Evolutionary conservation across 2,113 vertebrate genomes (phyloP).

Genomic region (Egretta garzetta): DNA sequence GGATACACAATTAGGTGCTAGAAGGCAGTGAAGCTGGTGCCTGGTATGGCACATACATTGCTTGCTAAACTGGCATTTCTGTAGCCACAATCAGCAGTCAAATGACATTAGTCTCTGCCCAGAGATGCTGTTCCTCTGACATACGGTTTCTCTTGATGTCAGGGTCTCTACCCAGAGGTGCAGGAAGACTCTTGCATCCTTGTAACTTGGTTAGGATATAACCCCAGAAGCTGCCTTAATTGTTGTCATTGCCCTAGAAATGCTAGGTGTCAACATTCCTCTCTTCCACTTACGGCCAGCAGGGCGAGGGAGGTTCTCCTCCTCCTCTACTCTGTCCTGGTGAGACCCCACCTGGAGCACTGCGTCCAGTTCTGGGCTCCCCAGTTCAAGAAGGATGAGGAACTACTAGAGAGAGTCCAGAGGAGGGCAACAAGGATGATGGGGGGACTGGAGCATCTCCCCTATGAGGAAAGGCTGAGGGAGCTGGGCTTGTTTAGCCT

Average conservation of each 20-base stretch:
- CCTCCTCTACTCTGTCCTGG: no score
- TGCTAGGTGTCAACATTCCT: rapidly evolving
- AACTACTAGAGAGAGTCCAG: no score
- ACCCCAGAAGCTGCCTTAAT: neutral
- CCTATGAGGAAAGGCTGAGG: no score
- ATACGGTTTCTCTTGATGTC: neutral
- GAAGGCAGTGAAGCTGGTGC: neutral
- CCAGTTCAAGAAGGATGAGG: no score
- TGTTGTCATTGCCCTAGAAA: neutral
- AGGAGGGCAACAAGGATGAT: no score
- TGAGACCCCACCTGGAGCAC: no score
- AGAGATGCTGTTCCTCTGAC: neutral
- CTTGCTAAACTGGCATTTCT: neutral
- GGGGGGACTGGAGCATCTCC: no score
- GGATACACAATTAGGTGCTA: neutral
- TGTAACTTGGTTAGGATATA: neutral
- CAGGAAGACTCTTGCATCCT: neutral
- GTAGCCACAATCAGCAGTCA: neutral
- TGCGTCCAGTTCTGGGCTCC: no score
- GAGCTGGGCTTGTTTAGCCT: no score
- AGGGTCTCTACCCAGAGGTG: neutral
- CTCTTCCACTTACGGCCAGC: neutral
- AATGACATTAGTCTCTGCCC: neutral
- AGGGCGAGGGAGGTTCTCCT: no score
- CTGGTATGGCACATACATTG: rapidly evolving